phyloP scores from a whole-genome alignment of 1,140 invertebrate species.

The Aphidius gifuensis region DNA sequence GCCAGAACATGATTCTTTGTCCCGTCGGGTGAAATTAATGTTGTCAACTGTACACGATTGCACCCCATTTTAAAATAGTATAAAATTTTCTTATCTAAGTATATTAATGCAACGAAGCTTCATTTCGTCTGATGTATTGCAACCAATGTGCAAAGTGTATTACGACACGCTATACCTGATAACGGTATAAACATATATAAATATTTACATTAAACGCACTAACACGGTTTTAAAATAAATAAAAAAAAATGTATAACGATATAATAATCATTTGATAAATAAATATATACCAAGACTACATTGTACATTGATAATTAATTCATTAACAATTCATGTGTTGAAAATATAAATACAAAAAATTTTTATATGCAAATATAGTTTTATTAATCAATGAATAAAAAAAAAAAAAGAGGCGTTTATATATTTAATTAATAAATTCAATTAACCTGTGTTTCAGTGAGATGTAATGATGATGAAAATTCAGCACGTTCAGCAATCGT shows the following conservation, averaged over 20 bases:
- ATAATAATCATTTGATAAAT: neutral
- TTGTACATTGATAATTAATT: too few species aligned
- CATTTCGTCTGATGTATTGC: conserved; percentile 33
- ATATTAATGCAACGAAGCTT: conserved; percentile 33
- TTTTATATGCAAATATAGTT: too few species aligned
- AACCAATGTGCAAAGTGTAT: conserved; percentile 28
- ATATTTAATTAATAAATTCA: neutral
- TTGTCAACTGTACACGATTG: conserved; percentile 21
- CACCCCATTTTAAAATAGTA: conserved; percentile 6
- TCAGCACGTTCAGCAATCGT: conserved; percentile 95
- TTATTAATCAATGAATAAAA: too few species aligned
- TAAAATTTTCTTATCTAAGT: conserved; percentile 29
- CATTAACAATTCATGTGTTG: too few species aligned
- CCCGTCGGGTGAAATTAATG: conserved; percentile 34
- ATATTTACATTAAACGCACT: neutral
- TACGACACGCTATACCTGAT: conserved; percentile 27
- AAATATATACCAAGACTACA: too few species aligned
- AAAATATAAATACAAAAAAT: too few species aligned
- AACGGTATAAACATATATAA: conserved; percentile 6
- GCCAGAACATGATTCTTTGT: conserved; percentile 33
- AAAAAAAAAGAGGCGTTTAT: neutral
- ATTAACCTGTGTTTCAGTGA: conserved; percentile 89
- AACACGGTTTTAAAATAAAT: conserved; percentile 3
- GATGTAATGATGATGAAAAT: conserved; percentile 87
- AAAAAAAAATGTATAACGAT: neutral